Conservation (phyloP, 2,797 vertebrate species). For the Sebastes vulpes region DNA sequence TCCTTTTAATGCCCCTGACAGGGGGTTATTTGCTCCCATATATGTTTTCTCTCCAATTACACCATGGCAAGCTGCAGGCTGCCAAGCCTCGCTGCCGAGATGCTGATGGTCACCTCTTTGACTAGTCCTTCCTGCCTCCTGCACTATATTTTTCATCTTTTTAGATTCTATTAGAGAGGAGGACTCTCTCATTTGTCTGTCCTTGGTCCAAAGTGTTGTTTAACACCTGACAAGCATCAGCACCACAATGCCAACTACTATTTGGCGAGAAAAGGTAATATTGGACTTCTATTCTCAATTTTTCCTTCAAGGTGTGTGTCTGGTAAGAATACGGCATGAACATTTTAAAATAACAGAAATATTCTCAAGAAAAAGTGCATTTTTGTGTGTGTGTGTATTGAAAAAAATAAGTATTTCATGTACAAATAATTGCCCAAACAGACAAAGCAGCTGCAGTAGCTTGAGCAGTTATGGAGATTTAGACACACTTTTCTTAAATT, state of each 20-base stretch:
- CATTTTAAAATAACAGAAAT: conserved; percentile 36
- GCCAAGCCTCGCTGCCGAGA: conserved; percentile 78
- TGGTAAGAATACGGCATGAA: conserved; percentile 5
- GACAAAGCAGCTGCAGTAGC: conserved; percentile 16
- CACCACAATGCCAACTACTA: conserved; percentile 69
- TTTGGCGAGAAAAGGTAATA: conserved; percentile 60
- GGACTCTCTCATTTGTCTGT: conserved; percentile 88
- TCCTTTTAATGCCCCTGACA: conserved; percentile 90
- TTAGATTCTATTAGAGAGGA: conserved; percentile 85
- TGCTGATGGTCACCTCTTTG: conserved; percentile 88
- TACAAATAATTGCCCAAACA: conserved; percentile 22
- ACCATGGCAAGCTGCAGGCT: conserved; percentile 83
- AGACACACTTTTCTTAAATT: conserved; percentile 63
- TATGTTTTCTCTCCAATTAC: conserved; percentile 92
- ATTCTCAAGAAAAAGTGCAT: conserved; percentile 2
- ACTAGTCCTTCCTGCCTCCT: conserved; percentile 86
- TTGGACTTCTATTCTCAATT: conserved; percentile 48
- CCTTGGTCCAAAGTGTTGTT: conserved; percentile 88
- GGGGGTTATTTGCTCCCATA: conserved; percentile 91
- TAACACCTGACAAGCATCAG: conserved; percentile 86
- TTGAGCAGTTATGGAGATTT: conserved; percentile 6
- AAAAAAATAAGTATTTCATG: background rate
- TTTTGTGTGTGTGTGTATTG: background rate
- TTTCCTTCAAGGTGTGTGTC: conserved; percentile 38
- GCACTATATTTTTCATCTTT: conserved; percentile 89